Evolutionary conservation across 1,140 invertebrate species (phyloP).

Genomic region (Campodea augens): DNA sequence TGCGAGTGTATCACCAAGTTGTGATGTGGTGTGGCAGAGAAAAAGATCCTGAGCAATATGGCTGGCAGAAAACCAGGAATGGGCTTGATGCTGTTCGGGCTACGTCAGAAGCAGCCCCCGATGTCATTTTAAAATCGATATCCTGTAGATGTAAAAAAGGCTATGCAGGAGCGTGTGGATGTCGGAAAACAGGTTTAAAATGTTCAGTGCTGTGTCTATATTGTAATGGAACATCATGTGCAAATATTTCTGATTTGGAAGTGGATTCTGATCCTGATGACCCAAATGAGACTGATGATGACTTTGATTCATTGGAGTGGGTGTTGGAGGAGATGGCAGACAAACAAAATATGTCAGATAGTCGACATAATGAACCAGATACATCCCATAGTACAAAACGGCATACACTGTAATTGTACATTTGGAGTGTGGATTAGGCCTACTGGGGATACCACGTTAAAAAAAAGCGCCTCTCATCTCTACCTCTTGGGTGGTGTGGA

Average conservation of each 20-base stretch:
- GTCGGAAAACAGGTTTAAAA: too few relatives aligned
- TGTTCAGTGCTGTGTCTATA: background rate
- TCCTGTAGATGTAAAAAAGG: background rate
- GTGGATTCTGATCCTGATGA: background rate
- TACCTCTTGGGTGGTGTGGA: too few relatives aligned
- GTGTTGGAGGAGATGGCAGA: background rate
- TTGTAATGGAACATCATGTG: background rate
- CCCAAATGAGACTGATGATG: background rate
- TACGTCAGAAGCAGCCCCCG: background rate
- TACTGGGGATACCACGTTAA: too few relatives aligned
- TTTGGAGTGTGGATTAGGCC: too few relatives aligned
- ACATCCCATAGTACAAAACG: background rate
- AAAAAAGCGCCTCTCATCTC: too few relatives aligned
- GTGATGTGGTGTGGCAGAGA: background rate
- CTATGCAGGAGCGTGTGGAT: background rate
- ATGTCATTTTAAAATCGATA: background rate
- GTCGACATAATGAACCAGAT: background rate
- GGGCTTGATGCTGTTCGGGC: background rate
- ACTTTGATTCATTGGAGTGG: background rate
- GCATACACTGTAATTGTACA: too few relatives aligned
- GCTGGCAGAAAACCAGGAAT: background rate
- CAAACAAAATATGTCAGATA: background rate
- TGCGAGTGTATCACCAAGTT: background rate
- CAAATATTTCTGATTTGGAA: background rate
- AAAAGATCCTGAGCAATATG: background rate